Evolutionary conservation across 2,797 vertebrate genomes (phyloP), one percentile per base, ranked within the genome.

Genomic region (Picus viridis): DNA sequence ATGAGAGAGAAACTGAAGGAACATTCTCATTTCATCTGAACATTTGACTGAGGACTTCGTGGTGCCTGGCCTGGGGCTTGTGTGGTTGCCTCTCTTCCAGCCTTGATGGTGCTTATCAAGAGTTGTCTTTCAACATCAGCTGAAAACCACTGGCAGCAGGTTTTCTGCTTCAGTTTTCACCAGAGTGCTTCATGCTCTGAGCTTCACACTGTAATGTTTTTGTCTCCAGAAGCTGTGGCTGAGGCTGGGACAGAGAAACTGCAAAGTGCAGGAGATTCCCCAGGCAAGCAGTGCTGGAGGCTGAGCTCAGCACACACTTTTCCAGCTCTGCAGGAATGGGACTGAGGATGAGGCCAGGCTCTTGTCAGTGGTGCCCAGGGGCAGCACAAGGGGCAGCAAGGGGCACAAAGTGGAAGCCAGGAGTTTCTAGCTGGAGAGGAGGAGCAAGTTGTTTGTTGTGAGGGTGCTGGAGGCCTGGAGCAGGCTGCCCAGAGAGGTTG

Each of bases 31-130:
- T 68, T 51, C 64, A 70, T 79, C 72, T 76, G 72, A 27, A 13
- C 68, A 45, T 74, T 86, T 67, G 73, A 79, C 77, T 57, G 71
- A 93, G n/a, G n/a, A n/a, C n/a, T n/a, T n/a, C n/a, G n/a, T n/a
- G 45, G 5, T 47, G 17, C 45, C 45, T 47, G 45, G 19, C 45
- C 41, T 41, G 41, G 41, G 41, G 15, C 41, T 10, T 20, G 18
- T 47, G 45, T 47, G 69, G 19, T 87, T 89, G 16, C 56, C 11
- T 83, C 56, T 83, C 0, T 2, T 88, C 56, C 83, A 23, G 29
- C 4, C 30, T 45, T 1, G 1, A 2, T 67, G 54, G 32, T 62
- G 32, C 63, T 89, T 26, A 64, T 58, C 1, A 26, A 82, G 67
- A 76, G 85, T 85, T 62, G 57, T 86, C 83, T 61, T 93, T 92